These are phyloP conservation scores for Pammene aurita DNA, from an alignment of 2,888 invertebrate genomes.

Conservation along the genomic window DNA sequence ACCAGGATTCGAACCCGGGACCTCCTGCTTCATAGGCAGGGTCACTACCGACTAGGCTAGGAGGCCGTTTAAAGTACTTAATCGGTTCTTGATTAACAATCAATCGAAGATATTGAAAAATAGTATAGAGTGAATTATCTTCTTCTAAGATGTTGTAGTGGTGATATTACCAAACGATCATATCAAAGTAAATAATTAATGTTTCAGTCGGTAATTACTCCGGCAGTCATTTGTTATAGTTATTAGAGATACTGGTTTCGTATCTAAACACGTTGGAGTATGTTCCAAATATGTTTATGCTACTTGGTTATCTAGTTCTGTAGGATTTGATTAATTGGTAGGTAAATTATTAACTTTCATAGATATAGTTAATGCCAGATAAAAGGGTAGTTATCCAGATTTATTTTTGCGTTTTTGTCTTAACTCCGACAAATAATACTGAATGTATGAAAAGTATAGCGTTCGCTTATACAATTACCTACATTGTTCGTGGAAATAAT, in stretches of 20 bases:
- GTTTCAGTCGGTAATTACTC: constrained; percentile 44
- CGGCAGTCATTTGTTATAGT: constrained; percentile 43
- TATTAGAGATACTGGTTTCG: constrained; percentile 43
- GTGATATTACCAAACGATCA: constrained; percentile 37
- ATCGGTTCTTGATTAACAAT: too few relatives aligned
- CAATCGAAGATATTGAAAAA: not conserved
- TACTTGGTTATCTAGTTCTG: not conserved
- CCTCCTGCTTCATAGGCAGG: too few relatives aligned
- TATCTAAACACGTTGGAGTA: constrained; percentile 32
- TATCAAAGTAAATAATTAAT: constrained; percentile 45
- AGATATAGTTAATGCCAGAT: not conserved
- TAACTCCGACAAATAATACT: too few relatives aligned
- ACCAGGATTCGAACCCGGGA: too few relatives aligned
- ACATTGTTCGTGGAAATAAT: too few relatives aligned
- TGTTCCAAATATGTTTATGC: constrained; percentile 12
- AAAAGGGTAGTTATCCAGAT: too few relatives aligned
- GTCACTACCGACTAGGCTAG: too few relatives aligned
- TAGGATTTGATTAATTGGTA: constrained; percentile 6
- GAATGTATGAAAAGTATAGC: too few relatives aligned
- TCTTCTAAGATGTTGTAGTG: not conserved
- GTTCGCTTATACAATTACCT: too few relatives aligned
- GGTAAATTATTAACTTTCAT: not conserved
- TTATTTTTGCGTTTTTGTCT: too few relatives aligned
- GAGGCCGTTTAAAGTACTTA: too few relatives aligned
- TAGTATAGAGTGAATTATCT: constrained; percentile 9